phyloP scores from a whole-genome alignment of 1,140 invertebrate species.

The Vollenhovia emeryi region DNA sequence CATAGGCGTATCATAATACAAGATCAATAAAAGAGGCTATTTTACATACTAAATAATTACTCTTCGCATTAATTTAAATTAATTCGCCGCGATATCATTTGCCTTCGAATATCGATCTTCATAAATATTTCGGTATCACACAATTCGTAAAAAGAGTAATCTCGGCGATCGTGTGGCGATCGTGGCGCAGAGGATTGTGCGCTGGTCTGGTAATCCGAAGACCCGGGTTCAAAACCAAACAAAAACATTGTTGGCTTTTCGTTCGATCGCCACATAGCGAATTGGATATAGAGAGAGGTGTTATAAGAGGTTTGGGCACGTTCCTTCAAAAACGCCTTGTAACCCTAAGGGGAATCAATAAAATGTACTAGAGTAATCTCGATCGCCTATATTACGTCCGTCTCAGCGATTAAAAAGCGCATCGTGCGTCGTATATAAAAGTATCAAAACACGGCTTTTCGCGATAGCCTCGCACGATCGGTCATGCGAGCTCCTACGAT shows the following conservation, averaged over 20 bases:
- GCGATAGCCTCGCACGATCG: not conserved
- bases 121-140: slow-evolving; percentile 18
- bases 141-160: not conserved
- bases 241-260: too few relatives aligned
- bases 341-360: too few relatives aligned
- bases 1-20: slow-evolving; percentile 8
- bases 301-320: too few relatives aligned
- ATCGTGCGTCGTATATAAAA: slow-evolving; percentile 59
- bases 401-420: slow-evolving; percentile 26
- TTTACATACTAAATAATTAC: not conserved
- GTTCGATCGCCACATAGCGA: too few relatives aligned
- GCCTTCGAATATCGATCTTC: not conserved
- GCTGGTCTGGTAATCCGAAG: too few relatives aligned
- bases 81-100: not conserved
- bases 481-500: slow-evolving; percentile 5
- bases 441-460: slow-evolving; percentile 59
- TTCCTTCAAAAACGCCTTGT: too few relatives aligned
- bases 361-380: too few relatives aligned
- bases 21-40: not conserved
- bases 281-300: too few relatives aligned
- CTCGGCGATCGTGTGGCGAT: too few relatives aligned
- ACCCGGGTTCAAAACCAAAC: too few relatives aligned
- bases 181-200: too few relatives aligned
- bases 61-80: slow-evolving; percentile 3
- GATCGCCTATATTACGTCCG: slow-evolving; percentile 17